Evolutionary conservation across 2,797 vertebrate species (phyloP).

Genomic region (Taenioides sp.): DNA sequence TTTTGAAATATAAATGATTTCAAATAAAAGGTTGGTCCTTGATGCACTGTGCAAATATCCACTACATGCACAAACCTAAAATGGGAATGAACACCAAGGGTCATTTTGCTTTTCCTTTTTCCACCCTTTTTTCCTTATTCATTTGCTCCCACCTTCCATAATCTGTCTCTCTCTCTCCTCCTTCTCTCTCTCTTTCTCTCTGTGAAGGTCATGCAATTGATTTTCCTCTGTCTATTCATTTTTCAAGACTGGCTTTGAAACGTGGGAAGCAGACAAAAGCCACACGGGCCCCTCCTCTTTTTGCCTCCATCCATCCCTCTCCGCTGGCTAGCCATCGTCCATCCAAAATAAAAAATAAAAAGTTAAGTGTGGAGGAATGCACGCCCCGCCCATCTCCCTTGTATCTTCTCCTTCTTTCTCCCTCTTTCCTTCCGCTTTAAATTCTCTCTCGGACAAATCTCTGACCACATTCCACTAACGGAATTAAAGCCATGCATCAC

Average conservation of each 20-base stretch:
- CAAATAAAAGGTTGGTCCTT: constrained; percentile 54
- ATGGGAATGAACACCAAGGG: constrained; percentile 66
- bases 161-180: constrained; percentile 54
- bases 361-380: constrained; percentile 62
- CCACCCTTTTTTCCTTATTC: constrained; percentile 61
- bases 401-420: constrained; percentile 42
- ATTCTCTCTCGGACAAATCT: constrained; percentile 55
- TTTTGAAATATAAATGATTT: constrained; percentile 62
- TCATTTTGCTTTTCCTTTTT: constrained; percentile 69
- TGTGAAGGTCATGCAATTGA: constrained; percentile 88
- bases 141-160: constrained; percentile 63
- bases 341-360: constrained; percentile 52
- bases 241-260: constrained; percentile 87
- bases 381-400: constrained; percentile 23
- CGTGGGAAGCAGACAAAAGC: constrained; percentile 88
- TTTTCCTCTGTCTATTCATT: constrained; percentile 88
- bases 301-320: constrained; percentile 59
- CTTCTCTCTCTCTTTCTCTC: constrained; percentile 69
- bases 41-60: constrained; percentile 40
- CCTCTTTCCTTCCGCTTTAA: constrained; percentile 36
- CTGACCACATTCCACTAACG: constrained; percentile 75
- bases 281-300: constrained; percentile 68
- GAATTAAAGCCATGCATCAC: constrained; percentile 78
- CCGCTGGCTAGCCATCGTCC: constrained; percentile 44
- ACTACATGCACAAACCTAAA: constrained; percentile 40